phyloP scores from a whole-genome alignment of 2,888 invertebrate species.

The Gasteruption jaculator region DNA sequence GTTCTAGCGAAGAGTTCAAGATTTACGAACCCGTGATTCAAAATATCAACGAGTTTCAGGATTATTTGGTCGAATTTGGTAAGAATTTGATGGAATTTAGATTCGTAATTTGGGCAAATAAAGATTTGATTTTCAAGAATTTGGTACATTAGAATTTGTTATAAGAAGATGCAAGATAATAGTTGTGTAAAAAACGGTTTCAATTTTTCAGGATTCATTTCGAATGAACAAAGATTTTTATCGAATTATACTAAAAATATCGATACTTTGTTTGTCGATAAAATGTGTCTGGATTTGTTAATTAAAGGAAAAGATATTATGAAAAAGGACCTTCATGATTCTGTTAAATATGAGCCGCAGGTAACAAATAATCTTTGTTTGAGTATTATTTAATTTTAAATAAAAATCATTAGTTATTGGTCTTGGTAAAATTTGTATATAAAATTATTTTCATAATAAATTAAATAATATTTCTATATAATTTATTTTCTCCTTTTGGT shows the following conservation, averaged over 20 bases:
- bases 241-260: constrained; percentile 69
- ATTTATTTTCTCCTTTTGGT: no score
- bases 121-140: not conserved
- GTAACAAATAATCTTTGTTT: no score
- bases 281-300: constrained; percentile 69
- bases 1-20: constrained; percentile 66
- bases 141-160: not conserved
- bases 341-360: constrained; percentile 52
- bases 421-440: no score
- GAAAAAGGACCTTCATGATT: constrained; percentile 75
- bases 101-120: not conserved
- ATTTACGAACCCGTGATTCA: constrained; percentile 61
- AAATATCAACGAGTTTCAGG: constrained; percentile 65
- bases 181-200: constrained; percentile 3
- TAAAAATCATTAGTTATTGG: constrained; percentile 14
- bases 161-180: not conserved
- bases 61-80: constrained; percentile 56
- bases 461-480: no score
- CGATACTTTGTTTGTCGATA: constrained; percentile 71
- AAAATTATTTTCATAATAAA: no score
- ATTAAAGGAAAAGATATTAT: constrained; percentile 68
- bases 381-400: no score
- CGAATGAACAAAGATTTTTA: constrained; percentile 57
- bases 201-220: constrained; percentile 54
- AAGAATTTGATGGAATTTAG: constrained; percentile 12